These are phyloP conservation scores for Ara ararauna DNA, from an alignment of 2,797 vertebrate species.

Conservation along the genomic window DNA sequence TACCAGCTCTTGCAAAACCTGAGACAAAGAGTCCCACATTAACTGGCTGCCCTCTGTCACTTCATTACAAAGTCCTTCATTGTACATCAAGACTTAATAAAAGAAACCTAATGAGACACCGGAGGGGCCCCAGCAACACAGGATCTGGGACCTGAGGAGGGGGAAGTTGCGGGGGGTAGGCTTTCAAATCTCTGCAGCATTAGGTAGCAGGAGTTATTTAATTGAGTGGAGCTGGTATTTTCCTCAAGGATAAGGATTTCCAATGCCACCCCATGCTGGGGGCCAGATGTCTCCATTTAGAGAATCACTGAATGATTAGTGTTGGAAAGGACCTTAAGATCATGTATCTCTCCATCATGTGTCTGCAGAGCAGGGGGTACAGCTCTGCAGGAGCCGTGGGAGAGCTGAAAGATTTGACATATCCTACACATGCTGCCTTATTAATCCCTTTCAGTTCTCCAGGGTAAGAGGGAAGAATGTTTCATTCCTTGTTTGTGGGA, in stretches of 20 bases:
- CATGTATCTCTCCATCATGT: background rate
- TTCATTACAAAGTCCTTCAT: background rate
- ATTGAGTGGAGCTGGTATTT: background rate
- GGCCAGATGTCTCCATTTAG: background rate
- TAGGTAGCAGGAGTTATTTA: background rate
- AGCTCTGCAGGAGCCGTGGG: background rate
- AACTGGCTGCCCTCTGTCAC: background rate
- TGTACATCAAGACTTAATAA: background rate
- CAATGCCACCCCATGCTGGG: background rate
- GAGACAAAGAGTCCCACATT: background rate
- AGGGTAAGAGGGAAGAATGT: background rate
- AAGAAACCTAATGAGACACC: background rate
- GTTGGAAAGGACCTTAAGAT: background rate
- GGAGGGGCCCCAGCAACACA: background rate
- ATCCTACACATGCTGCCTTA: background rate
- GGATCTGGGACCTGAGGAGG: background rate
- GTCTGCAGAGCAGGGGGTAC: background rate
- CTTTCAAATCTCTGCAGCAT: background rate
- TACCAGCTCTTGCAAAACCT: background rate
- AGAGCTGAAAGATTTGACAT: background rate
- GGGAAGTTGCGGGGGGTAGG: background rate
- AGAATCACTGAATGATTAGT: background rate
- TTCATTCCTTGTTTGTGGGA: background rate
- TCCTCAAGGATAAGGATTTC: background rate
- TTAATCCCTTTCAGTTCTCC: background rate